Evolutionary conservation across 2,888 invertebrate genomes (phyloP).

Genomic region (Molanna angustata): DNA sequence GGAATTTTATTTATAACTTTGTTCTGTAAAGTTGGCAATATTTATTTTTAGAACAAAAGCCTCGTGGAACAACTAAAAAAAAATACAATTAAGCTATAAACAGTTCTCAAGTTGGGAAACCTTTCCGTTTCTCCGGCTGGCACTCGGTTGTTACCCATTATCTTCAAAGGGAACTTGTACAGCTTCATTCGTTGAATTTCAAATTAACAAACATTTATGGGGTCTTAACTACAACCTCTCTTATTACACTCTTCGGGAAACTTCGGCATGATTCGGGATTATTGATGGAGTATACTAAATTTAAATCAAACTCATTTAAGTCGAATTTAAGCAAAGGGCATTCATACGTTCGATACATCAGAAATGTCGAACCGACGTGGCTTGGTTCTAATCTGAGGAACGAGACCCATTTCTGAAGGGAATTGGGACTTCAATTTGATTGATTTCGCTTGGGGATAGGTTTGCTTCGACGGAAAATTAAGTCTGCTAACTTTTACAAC

Average conservation of each 20-base stretch:
- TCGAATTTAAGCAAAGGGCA: neutral
- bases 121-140: too few relatives aligned
- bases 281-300: neutral
- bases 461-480: conserved; percentile 25
- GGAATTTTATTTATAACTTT: too few relatives aligned
- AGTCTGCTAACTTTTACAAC: conserved; percentile 1
- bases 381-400: neutral
- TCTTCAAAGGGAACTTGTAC: too few relatives aligned
- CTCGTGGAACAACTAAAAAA: too few relatives aligned
- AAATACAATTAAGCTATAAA: too few relatives aligned
- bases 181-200: too few relatives aligned
- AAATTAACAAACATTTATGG: too few relatives aligned
- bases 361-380: neutral
- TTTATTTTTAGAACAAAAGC: too few relatives aligned
- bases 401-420: neutral
- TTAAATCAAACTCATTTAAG: neutral
- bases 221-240: too few relatives aligned
- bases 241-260: neutral
- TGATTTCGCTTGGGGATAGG: conserved; percentile 31
- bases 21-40: too few relatives aligned
- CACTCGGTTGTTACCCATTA: too few relatives aligned
- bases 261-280: neutral
- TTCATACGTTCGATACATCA: neutral
- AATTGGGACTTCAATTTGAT: conserved; percentile 26
- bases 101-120: too few relatives aligned